These are phyloP conservation scores for Apodemia arnacis DNA, from an alignment of 2,888 invertebrate species.

Conservation along the genomic window DNA sequence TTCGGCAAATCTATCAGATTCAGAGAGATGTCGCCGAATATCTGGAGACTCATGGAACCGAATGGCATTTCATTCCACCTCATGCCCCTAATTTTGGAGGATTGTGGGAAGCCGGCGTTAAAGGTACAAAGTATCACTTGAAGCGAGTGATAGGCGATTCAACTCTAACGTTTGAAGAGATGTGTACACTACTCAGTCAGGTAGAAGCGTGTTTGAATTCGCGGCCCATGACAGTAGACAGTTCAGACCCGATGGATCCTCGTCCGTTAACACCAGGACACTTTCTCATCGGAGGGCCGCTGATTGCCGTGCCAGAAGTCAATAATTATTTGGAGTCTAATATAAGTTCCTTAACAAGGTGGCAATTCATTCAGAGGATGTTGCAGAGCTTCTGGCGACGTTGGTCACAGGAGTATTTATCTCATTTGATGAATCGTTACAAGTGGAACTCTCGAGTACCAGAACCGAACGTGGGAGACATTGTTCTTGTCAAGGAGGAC, in stretches of 20 bases:
- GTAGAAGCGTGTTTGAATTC: conserved; percentile 76
- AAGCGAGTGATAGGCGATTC: conserved; percentile 9
- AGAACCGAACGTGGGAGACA: too few species aligned
- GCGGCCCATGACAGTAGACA: conserved; percentile 38
- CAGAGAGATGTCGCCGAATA: conserved; percentile 2
- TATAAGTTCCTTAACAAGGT: too few species aligned
- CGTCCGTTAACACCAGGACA: too few species aligned
- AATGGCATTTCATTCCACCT: conserved; percentile 43
- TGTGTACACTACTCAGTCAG: conserved; percentile 57
- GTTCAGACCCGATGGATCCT: conserved; percentile 14
- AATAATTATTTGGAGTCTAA: too few species aligned
- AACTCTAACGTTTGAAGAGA: conserved; percentile 66
- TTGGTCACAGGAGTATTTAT: conserved; percentile 53
- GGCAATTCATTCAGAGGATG: conserved; percentile 51
- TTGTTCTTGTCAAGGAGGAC: too few species aligned
- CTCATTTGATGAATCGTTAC: conserved; percentile 30
- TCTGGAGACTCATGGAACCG: not conserved
- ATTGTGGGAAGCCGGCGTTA: conserved; percentile 23
- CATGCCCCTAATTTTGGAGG: conserved; percentile 27
- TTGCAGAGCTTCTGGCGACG: conserved; percentile 42
- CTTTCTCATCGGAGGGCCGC: too few species aligned
- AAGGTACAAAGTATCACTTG: conserved; percentile 29
- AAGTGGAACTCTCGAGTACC: too few species aligned
- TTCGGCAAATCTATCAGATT: not conserved
- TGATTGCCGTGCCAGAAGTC: too few species aligned